Conservation (phyloP, 2,113 vertebrate species). For the Steatornis caripensis region DNA sequence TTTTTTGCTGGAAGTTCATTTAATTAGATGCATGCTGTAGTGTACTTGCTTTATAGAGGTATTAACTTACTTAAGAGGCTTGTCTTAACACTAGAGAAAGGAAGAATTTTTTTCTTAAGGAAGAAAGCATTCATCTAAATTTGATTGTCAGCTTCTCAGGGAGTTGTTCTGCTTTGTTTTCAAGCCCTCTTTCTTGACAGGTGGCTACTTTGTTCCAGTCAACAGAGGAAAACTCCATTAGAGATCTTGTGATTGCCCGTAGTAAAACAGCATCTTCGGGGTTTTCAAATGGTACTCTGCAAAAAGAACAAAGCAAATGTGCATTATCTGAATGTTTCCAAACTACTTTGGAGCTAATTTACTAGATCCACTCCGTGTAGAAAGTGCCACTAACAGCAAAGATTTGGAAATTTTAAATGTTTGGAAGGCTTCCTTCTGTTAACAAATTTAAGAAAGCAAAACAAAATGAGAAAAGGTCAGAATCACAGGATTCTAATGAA, state of each 20-base stretch:
- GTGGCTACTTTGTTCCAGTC: conserved; percentile 72
- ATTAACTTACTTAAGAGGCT: not conserved
- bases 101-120: not conserved
- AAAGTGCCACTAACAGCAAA: not conserved
- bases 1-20: not conserved
- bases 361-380: not conserved
- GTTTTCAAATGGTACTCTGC: conserved; percentile 62
- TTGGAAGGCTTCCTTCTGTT: not conserved
- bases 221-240: conserved; percentile 66
- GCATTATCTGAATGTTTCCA: not conserved
- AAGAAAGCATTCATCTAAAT: conserved; percentile 58
- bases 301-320: not conserved
- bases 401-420: not conserved
- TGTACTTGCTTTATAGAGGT: not conserved
- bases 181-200: conserved; percentile 49
- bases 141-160: conserved; percentile 58
- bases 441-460: not conserved
- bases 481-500: not conserved
- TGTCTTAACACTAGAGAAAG: not conserved
- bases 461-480: not conserved
- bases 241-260: conserved; percentile 60
- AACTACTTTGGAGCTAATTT: not conserved
- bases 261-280: conserved; percentile 59
- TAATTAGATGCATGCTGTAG: not conserved
- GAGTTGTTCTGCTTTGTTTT: not conserved